Percentiles rank a stretch among this genome's conserved stretches.
phyloP scores from a whole-genome alignment of 2,113 vertebrate genomes.

The Sinocyclocheilus grahami region DNA sequence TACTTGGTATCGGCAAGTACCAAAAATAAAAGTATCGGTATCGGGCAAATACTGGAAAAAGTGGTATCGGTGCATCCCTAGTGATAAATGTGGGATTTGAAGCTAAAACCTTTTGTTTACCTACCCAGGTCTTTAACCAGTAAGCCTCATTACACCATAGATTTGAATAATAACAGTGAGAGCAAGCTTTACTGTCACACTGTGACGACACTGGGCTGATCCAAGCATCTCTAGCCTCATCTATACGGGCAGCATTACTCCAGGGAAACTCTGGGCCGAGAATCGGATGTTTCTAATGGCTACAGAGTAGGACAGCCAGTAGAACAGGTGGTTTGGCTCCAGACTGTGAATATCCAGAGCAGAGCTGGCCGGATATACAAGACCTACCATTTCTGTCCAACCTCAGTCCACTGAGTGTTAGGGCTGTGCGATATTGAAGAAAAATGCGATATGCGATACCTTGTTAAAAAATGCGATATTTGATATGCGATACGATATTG shows the following conservation, averaged over 20 bases:
- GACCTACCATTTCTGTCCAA: slow-evolving; percentile 14
- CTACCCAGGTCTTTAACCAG: background rate
- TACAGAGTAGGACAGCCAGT: too few relatives aligned
- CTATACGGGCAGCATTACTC: background rate
- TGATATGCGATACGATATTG: too few relatives aligned
- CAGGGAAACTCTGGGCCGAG: slow-evolving; percentile 19
- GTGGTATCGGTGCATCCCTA: too few relatives aligned
- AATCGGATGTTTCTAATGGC: background rate
- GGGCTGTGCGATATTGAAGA: too few relatives aligned
- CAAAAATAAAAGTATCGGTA: too few relatives aligned
- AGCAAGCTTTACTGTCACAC: background rate
- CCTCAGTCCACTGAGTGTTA: background rate
- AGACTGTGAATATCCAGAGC: background rate
- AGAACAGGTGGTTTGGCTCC: slow-evolving; percentile 29
- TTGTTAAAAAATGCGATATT: too few relatives aligned
- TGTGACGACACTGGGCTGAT: background rate
- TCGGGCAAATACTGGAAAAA: too few relatives aligned
- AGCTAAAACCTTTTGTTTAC: background rate
- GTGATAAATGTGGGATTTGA: background rate
- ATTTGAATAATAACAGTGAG: background rate
- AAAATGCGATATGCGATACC: too few relatives aligned
- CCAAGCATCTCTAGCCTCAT: background rate
- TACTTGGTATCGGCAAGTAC: too few relatives aligned
- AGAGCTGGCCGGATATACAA: background rate
- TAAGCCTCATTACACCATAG: background rate